phyloP scores from a whole-genome alignment of 2,888 invertebrate genomes.

The Operophtera brumata region DNA sequence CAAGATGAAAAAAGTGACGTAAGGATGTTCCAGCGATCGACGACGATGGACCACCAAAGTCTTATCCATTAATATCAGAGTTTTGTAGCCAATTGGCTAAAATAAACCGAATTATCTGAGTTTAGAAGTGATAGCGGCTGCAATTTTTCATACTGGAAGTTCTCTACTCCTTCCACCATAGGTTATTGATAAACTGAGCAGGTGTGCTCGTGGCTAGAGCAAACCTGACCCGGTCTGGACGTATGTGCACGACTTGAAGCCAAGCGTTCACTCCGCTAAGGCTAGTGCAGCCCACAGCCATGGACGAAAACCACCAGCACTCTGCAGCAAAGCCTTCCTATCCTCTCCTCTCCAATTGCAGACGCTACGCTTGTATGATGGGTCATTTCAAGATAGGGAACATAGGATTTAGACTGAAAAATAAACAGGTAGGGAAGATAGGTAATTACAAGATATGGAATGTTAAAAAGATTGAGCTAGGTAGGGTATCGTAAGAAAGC shows the following conservation, averaged over 20 bases:
- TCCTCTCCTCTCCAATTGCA: slow-evolving; percentile 34
- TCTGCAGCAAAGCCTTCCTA: slow-evolving; percentile 34
- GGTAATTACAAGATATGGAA: too few species aligned
- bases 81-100: neutral
- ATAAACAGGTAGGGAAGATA: neutral
- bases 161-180: slow-evolving; percentile 3
- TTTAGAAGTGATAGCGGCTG: slow-evolving; percentile 41
- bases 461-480: neutral
- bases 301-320: slow-evolving; percentile 65
- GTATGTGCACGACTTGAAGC: slow-evolving; percentile 33
- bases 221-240: slow-evolving; percentile 48
- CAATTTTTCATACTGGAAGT: slow-evolving; percentile 30
- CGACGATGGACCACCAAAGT: slow-evolving; percentile 44
- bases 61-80: slow-evolving; percentile 24
- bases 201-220: slow-evolving; percentile 59
- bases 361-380: slow-evolving; percentile 45
- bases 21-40: slow-evolving; percentile 17
- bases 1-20: slow-evolving; percentile 15
- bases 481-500: neutral
- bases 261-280: slow-evolving; percentile 47
- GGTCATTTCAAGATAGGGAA: slow-evolving; percentile 63
- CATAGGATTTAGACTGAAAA: slow-evolving; percentile 15
- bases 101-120: slow-evolving; percentile 2
- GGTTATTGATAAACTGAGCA: slow-evolving; percentile 33
- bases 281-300: slow-evolving; percentile 71